Percentiles rank a stretch among this genome's conserved stretches.
Conservation (phyloP, 1,140 invertebrate genomes). For the Hylaeus anthracinus region DNA sequence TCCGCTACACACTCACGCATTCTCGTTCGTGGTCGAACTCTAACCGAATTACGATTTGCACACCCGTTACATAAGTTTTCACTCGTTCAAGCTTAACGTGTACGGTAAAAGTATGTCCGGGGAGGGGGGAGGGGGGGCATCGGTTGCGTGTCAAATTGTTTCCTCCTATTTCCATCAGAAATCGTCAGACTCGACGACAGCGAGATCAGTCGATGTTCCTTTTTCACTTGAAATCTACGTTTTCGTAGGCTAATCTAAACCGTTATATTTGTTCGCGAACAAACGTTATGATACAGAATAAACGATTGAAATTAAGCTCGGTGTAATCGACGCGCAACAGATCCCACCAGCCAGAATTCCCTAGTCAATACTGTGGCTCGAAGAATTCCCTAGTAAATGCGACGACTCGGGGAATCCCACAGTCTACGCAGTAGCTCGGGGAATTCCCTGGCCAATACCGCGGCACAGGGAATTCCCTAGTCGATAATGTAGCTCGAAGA, state of each 20-base stretch:
- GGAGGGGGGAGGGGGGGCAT: background rate
- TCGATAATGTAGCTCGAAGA: background rate
- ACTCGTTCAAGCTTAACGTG: conserved; percentile 35
- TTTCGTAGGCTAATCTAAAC: background rate
- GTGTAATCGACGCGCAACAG: conserved; percentile 28
- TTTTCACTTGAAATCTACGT: background rate
- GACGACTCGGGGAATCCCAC: no score
- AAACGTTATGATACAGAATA: background rate
- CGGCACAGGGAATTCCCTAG: background rate
- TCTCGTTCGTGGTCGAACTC: background rate
- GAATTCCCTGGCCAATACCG: no score
- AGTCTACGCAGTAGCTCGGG: no score
- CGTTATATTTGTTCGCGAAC: background rate
- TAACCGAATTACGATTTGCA: background rate
- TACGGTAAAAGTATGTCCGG: conserved; percentile 49
- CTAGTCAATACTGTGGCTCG: no score
- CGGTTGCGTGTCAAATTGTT: conserved; percentile 34
- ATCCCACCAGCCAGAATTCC: background rate
- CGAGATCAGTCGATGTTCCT: no score
- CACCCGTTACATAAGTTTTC: background rate
- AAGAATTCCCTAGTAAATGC: no score
- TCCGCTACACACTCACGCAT: background rate
- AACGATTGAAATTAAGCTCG: background rate
- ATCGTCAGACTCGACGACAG: no score
- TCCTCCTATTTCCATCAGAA: background rate